Evolutionary conservation across 1,140 invertebrate genomes (phyloP).

Genomic region (Ceratina japonica): DNA sequence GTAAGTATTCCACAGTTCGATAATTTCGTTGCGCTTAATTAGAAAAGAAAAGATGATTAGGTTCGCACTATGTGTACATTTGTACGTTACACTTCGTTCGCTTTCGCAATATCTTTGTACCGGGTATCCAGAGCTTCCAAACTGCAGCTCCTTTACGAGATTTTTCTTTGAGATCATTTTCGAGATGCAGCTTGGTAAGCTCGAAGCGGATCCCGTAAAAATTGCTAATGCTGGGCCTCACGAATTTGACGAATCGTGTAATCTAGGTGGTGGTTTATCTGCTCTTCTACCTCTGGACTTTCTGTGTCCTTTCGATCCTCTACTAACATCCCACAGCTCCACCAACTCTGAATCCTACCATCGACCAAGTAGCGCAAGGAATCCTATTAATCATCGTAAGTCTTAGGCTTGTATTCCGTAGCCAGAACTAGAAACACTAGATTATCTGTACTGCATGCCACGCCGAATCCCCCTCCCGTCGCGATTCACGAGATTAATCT

Average conservation of each 20-base stretch:
- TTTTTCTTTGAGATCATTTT: too few relatives aligned
- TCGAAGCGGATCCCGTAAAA: background rate
- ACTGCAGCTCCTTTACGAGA: too few relatives aligned
- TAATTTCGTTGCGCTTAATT: background rate
- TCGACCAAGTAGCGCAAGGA: slow-evolving; percentile 77
- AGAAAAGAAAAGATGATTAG: too few relatives aligned
- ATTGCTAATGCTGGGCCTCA: slow-evolving; percentile 23
- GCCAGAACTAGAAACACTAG: background rate
- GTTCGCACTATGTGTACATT: slow-evolving; percentile 1
- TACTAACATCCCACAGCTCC: slow-evolving; percentile 78
- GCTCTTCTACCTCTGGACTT: slow-evolving; percentile 78
- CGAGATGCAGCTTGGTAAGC: too few relatives aligned
- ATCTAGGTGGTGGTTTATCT: slow-evolving; percentile 77
- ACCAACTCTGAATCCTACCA: slow-evolving; percentile 78
- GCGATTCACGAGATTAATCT: background rate
- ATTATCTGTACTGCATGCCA: background rate
- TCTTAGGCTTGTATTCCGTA: slow-evolving; percentile 64
- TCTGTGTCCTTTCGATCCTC: slow-evolving; percentile 77
- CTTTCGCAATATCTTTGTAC: slow-evolving; percentile 21
- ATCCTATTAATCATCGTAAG: slow-evolving; percentile 78
- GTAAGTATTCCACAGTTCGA: slow-evolving; percentile 78
- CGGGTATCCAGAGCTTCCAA: too few relatives aligned
- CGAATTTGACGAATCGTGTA: slow-evolving; percentile 49
- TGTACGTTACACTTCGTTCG: background rate
- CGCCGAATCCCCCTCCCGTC: background rate